Conservation (phyloP, 2,113 vertebrate species). For the Ovibos moschatus region DNA sequence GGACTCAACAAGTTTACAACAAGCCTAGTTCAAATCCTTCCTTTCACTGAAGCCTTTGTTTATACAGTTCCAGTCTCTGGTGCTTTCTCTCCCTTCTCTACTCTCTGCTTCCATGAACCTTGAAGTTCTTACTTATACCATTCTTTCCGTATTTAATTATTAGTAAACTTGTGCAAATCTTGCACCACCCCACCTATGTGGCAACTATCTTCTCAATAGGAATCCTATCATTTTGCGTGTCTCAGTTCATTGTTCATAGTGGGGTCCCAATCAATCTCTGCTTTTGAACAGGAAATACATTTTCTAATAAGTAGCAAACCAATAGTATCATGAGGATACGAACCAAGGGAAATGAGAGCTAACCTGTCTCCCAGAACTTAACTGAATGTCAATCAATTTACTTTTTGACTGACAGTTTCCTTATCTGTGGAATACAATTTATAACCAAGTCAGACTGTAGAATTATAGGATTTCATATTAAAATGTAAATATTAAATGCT, state of each 20-base stretch:
- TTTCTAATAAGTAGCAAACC: not conserved
- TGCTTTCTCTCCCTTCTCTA: not conserved
- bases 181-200: not conserved
- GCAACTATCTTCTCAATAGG: not conserved
- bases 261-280: not conserved
- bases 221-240: not conserved
- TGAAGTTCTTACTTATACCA: not conserved
- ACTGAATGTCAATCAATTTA: not conserved
- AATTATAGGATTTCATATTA: not conserved
- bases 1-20: not conserved
- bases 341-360: not conserved
- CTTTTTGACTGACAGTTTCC: not conserved
- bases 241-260: not conserved
- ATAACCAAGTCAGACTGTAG: not conserved
- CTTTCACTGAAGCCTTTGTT: not conserved
- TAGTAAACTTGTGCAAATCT: not conserved
- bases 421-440: not conserved
- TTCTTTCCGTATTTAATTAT: not conserved
- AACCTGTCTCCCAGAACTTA: not conserved
- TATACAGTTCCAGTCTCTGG: not conserved
- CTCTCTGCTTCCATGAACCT: not conserved
- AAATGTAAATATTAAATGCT: not conserved
- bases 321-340: not conserved
- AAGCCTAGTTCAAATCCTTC: not conserved
- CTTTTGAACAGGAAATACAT: not conserved